phyloP scores from a whole-genome alignment of 2,888 invertebrate genomes.

The Leptinotarsa tumamoca region DNA sequence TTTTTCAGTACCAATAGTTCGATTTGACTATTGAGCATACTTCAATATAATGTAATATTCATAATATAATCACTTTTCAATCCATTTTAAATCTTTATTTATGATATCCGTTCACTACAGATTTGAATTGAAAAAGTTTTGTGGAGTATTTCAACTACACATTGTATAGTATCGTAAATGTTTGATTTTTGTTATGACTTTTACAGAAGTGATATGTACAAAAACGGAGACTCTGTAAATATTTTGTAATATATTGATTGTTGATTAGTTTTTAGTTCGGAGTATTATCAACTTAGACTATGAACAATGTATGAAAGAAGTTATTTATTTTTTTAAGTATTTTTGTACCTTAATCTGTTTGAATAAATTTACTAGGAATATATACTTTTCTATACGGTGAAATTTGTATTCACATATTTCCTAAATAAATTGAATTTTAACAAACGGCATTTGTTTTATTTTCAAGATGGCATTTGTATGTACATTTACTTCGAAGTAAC shows the following conservation, averaged over 20 bases:
- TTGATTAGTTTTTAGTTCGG: conserved; percentile 15
- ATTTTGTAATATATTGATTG: conserved; percentile 15
- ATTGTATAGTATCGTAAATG: too few relatives aligned
- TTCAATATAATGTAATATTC: too few relatives aligned
- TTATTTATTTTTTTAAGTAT: conserved; percentile 20
- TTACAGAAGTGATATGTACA: background rate
- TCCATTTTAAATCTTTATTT: too few relatives aligned
- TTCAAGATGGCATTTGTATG: too few relatives aligned
- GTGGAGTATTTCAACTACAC: too few relatives aligned
- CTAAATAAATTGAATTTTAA: background rate
- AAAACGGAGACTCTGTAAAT: background rate
- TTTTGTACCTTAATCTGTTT: conserved; percentile 16
- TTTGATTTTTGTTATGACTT: background rate
- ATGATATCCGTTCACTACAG: too few relatives aligned
- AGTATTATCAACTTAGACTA: conserved; percentile 7
- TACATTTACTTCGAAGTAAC: too few relatives aligned
- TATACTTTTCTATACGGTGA: background rate
- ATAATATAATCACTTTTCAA: too few relatives aligned
- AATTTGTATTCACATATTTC: background rate
- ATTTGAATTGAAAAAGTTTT: too few relatives aligned
- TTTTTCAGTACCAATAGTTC: too few relatives aligned
- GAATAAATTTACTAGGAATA: background rate
- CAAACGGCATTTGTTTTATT: too few relatives aligned
- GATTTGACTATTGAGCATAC: too few relatives aligned
- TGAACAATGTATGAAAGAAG: background rate